These are phyloP conservation scores for Petrolisthes cinctipes DNA, from an alignment of 2,888 invertebrate genomes.

Conservation along the genomic window DNA sequence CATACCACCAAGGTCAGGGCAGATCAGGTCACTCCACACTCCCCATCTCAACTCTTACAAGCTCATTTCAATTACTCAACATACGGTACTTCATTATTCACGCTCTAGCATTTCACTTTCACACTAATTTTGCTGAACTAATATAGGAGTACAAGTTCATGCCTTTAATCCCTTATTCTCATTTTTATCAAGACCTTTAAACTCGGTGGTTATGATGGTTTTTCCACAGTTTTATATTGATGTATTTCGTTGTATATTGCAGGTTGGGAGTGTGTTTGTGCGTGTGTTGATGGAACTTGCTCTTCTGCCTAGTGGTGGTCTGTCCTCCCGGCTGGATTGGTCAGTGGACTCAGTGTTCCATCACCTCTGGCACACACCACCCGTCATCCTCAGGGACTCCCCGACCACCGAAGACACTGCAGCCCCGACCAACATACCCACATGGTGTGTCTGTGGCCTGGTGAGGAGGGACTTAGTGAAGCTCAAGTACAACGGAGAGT, in stretches of 20 bases:
- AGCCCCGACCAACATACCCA: not conserved
- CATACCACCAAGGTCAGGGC: slow-evolving; percentile 25
- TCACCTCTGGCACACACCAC: slow-evolving; percentile 51
- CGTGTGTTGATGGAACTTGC: slow-evolving; percentile 44
- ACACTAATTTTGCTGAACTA: too few species aligned
- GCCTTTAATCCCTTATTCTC: too few species aligned
- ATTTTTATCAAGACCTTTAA: too few species aligned
- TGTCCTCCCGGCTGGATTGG: slow-evolving; percentile 46
- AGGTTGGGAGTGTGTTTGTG: slow-evolving; percentile 43
- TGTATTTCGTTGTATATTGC: slow-evolving; percentile 18
- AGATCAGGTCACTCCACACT: not conserved
- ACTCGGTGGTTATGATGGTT: too few species aligned
- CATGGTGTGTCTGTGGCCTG: slow-evolving; percentile 44
- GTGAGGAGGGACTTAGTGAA: slow-evolving; percentile 25
- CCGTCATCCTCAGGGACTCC: slow-evolving; percentile 13
- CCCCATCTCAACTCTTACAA: too few species aligned
- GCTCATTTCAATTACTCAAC: too few species aligned
- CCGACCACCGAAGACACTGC: not conserved
- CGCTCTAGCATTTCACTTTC: too few species aligned
- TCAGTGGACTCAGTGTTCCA: slow-evolving; percentile 50
- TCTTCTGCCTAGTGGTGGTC: slow-evolving; percentile 36
- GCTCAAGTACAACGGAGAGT: slow-evolving; percentile 24
- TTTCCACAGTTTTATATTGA: not conserved
- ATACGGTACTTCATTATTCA: too few species aligned
- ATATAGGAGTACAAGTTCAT: too few species aligned